These are phyloP conservation scores for Scaptomyza pallida DNA, from an alignment of 1,140 invertebrate species.

Conservation along the genomic window DNA sequence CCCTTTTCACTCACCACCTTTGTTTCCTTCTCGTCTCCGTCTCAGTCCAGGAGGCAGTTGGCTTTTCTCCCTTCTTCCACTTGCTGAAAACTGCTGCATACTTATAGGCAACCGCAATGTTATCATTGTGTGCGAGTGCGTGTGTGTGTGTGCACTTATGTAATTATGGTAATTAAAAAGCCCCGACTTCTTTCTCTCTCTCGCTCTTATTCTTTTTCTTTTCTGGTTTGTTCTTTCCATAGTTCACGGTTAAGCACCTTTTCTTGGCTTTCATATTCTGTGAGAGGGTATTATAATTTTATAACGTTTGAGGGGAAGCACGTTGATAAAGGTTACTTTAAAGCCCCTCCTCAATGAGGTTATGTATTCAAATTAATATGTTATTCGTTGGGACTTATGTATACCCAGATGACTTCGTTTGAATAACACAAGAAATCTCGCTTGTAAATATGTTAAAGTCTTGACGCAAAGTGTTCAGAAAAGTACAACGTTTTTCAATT, in stretches of 20 bases:
- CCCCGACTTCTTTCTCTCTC: conserved; percentile 45
- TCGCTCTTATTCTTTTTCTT: neutral
- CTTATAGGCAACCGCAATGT: conserved; percentile 62
- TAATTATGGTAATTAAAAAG: conserved; percentile 81
- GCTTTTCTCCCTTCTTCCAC: neutral
- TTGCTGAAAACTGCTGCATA: conserved; percentile 61
- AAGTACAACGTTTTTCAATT: no score
- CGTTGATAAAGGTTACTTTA: neutral
- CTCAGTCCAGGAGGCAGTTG: conserved; percentile 1
- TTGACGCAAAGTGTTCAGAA: no score
- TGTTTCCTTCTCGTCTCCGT: neutral
- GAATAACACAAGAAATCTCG: neutral
- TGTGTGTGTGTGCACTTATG: conserved; percentile 60
- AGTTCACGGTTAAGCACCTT: conserved; percentile 63
- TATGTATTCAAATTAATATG: neutral
- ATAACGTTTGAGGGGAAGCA: conserved; percentile 30
- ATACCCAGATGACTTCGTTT: neutral
- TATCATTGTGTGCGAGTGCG: conserved; percentile 31
- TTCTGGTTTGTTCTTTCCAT: no score
- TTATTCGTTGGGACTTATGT: neutral
- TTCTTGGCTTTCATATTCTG: conserved; percentile 36
- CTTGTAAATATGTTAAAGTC: neutral
- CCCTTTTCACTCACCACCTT: neutral
- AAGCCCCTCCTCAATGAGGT: neutral
- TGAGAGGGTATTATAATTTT: conserved; percentile 17